These are phyloP conservation scores for Astropecten irregularis DNA, from an alignment of 53 echinoderm and acorn worm species.

Conservation along the genomic window DNA sequence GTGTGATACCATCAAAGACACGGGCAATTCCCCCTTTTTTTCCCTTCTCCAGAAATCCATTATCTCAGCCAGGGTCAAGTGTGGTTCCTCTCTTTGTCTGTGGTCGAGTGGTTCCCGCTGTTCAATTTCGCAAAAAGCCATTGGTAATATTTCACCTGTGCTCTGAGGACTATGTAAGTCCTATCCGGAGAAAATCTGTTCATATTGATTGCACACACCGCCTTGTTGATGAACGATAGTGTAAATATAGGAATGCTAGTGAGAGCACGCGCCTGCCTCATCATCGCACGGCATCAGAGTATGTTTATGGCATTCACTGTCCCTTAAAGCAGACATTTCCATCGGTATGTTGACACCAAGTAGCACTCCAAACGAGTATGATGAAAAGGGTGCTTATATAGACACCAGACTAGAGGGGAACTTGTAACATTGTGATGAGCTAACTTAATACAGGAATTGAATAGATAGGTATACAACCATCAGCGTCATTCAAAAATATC, in stretches of 20 bases:
- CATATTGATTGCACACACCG: slow-evolving; percentile 33
- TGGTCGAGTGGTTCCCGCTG: not conserved
- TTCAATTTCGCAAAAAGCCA: slow-evolving; percentile 12
- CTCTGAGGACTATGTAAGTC: slow-evolving; percentile 26
- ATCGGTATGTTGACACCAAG: slow-evolving; percentile 29
- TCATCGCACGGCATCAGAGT: not conserved
- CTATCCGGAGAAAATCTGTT: not conserved
- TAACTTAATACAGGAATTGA: too few species aligned
- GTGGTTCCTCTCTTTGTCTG: slow-evolving; percentile 14
- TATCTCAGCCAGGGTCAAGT: slow-evolving; percentile 40
- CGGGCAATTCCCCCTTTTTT: not conserved
- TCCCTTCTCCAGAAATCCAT: slow-evolving; percentile 21
- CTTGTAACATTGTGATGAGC: too few species aligned
- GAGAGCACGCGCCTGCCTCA: not conserved
- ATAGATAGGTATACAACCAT: too few species aligned
- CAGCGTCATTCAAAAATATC: too few species aligned
- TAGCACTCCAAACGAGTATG: not conserved
- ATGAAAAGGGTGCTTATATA: slow-evolving; percentile 34
- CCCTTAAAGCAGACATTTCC: slow-evolving; percentile 7
- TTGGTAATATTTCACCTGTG: slow-evolving; percentile 19
- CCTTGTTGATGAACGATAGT: not conserved
- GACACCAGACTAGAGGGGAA: not conserved
- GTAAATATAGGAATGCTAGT: not conserved
- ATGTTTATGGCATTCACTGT: not conserved
- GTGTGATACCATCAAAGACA: not conserved